These are phyloP conservation scores for Ophraella communa DNA, from an alignment of 2,888 invertebrate genomes.

Conservation along the genomic window DNA sequence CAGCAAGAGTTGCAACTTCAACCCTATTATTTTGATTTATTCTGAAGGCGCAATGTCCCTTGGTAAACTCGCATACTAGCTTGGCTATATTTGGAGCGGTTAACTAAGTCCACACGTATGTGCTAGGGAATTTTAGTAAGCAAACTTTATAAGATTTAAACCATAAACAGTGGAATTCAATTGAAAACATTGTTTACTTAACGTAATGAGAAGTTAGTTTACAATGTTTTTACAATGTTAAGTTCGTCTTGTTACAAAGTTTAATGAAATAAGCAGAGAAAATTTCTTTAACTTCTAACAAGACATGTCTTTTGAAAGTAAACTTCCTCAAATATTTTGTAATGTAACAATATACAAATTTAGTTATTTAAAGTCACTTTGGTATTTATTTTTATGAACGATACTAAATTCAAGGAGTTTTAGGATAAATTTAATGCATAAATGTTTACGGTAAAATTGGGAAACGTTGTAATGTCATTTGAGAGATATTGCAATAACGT, in stretches of 20 bases:
- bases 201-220: background rate
- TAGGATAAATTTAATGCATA: too few relatives aligned
- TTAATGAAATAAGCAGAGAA: background rate
- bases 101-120: background rate
- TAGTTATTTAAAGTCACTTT: background rate
- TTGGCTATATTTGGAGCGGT: background rate
- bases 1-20: background rate
- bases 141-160: background rate
- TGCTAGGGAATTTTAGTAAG: background rate
- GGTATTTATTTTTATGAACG: too few relatives aligned
- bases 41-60: background rate
- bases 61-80: background rate
- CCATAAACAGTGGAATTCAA: background rate
- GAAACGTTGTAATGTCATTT: too few relatives aligned
- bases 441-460: too few relatives aligned
- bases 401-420: too few relatives aligned
- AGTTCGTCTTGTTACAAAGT: background rate
- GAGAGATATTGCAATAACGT: too few relatives aligned
- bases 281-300: background rate
- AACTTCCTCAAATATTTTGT: conserved; percentile 1
- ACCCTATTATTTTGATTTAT: background rate
- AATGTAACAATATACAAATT: background rate
- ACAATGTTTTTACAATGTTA: background rate
- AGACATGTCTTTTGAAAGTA: too few relatives aligned
- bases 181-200: background rate